Evolutionary conservation across 1,140 invertebrate genomes (phyloP).

Genomic region (Marisa cornuarietis): DNA sequence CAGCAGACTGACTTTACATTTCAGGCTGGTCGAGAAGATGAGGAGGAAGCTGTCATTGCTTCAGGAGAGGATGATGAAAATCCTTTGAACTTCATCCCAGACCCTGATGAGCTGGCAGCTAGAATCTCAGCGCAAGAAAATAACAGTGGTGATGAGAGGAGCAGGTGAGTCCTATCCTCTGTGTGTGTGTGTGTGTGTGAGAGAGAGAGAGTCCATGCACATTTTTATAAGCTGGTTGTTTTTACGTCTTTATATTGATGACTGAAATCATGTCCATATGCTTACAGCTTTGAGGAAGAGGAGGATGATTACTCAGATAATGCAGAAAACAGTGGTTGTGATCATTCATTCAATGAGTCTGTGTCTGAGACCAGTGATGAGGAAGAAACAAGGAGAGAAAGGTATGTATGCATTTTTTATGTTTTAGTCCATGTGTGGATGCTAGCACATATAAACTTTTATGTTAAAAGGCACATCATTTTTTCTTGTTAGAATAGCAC

Average conservation of each 20-base stretch:
- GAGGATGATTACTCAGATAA: not conserved
- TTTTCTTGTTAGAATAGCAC: conserved; percentile 10
- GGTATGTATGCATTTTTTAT: conserved; percentile 13
- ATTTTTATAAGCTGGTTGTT: not conserved
- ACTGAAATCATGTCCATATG: not conserved
- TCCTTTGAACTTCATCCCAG: conserved; percentile 38
- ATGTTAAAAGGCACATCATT: not conserved
- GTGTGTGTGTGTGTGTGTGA: not conserved
- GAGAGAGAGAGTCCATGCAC: too few relatives aligned
- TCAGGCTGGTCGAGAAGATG: conserved; percentile 31
- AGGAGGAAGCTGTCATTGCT: conserved; percentile 25
- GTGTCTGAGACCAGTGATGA: conserved; percentile 10
- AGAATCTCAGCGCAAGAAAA: conserved; percentile 19
- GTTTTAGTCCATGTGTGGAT: conserved; percentile 16
- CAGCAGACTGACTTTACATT: not conserved
- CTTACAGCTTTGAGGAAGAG: not conserved
- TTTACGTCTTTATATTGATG: not conserved
- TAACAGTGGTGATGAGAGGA: conserved; percentile 27
- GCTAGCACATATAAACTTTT: conserved; percentile 6
- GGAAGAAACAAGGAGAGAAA: conserved; percentile 10
- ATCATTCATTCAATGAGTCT: conserved; percentile 14
- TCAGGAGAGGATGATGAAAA: conserved; percentile 34
- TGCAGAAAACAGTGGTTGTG: conserved; percentile 23
- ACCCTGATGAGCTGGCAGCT: conserved; percentile 40
- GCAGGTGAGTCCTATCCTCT: conserved; percentile 23